Percentiles rank a stretch among this genome's conserved stretches.
Evolutionary conservation across 1,140 invertebrate species (phyloP).

Genomic region (Rhyacophila brunnea): DNA sequence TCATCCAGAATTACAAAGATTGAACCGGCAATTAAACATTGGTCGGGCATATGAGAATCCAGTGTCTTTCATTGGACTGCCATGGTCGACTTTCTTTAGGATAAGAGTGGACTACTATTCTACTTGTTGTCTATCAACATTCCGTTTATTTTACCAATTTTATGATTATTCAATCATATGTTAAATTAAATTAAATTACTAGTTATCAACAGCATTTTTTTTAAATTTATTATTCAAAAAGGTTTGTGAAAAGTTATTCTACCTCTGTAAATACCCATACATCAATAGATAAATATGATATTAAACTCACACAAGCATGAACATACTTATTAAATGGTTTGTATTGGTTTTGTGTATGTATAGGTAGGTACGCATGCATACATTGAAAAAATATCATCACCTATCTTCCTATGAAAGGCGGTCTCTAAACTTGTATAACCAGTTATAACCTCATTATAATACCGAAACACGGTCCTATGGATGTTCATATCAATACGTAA

Average conservation of each 20-base stretch:
- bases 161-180: too few species aligned
- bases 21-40: too few species aligned
- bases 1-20: too few species aligned
- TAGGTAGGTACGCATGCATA: neutral
- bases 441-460: constrained; percentile 21
- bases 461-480: constrained; percentile 4
- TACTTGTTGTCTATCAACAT: too few species aligned
- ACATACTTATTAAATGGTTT: neutral
- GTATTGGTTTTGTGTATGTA: neutral
- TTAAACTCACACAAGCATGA: neutral
- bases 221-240: neutral
- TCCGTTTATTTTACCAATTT: too few species aligned
- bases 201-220: constrained; percentile 4
- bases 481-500: constrained; percentile 22
- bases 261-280: too few species aligned
- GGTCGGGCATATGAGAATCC: too few species aligned
- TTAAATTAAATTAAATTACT: neutral
- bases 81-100: too few species aligned
- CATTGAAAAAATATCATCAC: constrained; percentile 7
- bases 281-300: too few species aligned
- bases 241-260: too few species aligned
- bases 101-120: too few species aligned
- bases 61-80: too few species aligned
- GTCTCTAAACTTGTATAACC: constrained; percentile 32
- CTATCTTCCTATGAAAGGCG: constrained; percentile 25